Evolutionary conservation across 1,140 invertebrate species (phyloP), one percentile per base, ranked within the genome.

Genomic region (Zaprionus africanus): DNA sequence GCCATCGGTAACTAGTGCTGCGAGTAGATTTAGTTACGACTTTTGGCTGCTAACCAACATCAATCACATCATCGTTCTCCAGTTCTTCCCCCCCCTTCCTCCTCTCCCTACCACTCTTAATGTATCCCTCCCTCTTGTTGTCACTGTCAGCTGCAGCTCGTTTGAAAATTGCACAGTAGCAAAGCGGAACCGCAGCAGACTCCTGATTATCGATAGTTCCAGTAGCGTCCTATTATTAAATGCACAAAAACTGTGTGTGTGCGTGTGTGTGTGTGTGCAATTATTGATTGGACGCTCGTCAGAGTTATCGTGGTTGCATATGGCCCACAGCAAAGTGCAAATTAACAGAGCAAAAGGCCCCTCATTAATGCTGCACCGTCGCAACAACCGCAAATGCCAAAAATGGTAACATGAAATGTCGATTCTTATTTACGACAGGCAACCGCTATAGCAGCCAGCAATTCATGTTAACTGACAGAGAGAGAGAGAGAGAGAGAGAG

Each of bases 361-460:
- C 34, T 88, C 85, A 88, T 88, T 88, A 88, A 90, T 84, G 84
- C 62, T 81, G 62, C 49, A 70, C 58, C 28, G 54, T 41, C 36
- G 41, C 41, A 19, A 13, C 49, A 76, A 66, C 82, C 82, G 62
- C 81, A 90, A 66, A 84, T 76, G 64, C 82, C 82, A 81, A 84
- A 80, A 88, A 78, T 59, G 75, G 61, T 76, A 70, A 81, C 74
- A 84, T 76, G 78, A 73, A 90, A 81, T 74, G 78, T 63, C 60
- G 74, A 88, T 78, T 83, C 65, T 68, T 69, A 57, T 76, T 84
- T 84, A 84, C 31, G 64, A 28, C 66, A 67, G 62, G 38, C 67
- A 61, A 51, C 34, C 26, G 24, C 38, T 34, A 56, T 54, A 38
- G 36, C 28, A 38, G 61, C 41, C 57, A 49, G 53, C 60, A 76